Base-by-base conservation (phyloP, 2,797 vertebrate species). In the Knipowitschia caucasica region DNA sequence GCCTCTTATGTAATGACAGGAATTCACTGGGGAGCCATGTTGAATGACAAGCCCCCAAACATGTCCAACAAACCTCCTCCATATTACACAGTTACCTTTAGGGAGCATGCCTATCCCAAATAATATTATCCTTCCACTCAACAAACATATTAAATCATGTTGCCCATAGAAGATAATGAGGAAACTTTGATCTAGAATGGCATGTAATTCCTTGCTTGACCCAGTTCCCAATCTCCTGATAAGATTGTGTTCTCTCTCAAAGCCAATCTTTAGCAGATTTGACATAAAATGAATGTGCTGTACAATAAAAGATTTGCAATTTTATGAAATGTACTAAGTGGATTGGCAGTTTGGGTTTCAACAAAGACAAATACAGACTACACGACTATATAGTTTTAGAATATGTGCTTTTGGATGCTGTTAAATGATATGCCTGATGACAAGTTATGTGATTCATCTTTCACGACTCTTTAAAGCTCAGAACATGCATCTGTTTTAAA, bases 131-230 rank as follows among this genome's bases (percentile, higher is more conserved):
- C 59, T 50, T 67, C 53, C 53, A 67, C 73, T 81, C 75, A 59
- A 59, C 74, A 81, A 80, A 80, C 67, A 84, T 64, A 85, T 83
- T 80, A 81, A 85, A 84, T 84, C 78, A 74, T 83, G 75, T 81
- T 78, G 56, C 81, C 79, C 64, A 59, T 50, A 78, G 77, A 83
- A 81, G 74, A 79, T 85, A 86, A 82, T 81, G 69, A 78, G 71
- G 57, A 73, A 83, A 86, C 79, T 88, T 80, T 88, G 71, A 85
- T 87, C 73, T 82, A 62, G 78, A 87, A 78, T 86, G 84, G 83
- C 82, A 81, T 82, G 73, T 85, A 81, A 84, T 86, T 89, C 82
- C 65, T 83, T 20, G 57, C 72, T 72, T 86, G 86, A 88, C 86
- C 86, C 81, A 86, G 79, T 87, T 88, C 82, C 77, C 72, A 82